Evolutionary conservation across 1,140 invertebrate species (phyloP).

Genomic region (Drosophila neocordata): DNA sequence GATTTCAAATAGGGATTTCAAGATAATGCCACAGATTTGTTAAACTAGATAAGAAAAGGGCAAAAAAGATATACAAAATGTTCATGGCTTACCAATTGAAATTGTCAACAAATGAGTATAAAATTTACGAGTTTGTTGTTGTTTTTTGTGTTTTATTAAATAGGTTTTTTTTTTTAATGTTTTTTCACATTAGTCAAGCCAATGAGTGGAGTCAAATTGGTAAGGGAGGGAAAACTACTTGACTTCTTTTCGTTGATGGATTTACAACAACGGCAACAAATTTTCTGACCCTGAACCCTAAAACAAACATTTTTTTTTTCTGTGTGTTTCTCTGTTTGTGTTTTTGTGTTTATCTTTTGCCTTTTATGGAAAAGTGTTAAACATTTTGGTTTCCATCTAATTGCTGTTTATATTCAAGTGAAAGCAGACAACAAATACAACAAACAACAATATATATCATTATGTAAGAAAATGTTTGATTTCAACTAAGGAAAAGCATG

Average conservation of each 20-base stretch:
- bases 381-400: conserved; percentile 54
- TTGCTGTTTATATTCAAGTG: conserved; percentile 72
- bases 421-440: conserved; percentile 46
- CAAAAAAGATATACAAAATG: conserved; percentile 1
- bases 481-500: conserved; percentile 46
- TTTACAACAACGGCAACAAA: conserved; percentile 63
- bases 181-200: conserved; percentile 65
- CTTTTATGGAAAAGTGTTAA: conserved; percentile 60
- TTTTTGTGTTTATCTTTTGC: conserved; percentile 53
- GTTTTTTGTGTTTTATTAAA: neutral
- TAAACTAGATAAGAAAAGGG: neutral
- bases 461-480: conserved; percentile 60
- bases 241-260: conserved; percentile 56
- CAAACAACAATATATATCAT: conserved; percentile 23
- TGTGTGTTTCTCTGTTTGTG: conserved; percentile 49
- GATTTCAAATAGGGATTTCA: neutral
- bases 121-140: conserved; percentile 36
- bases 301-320: neutral
- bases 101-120: conserved; percentile 43
- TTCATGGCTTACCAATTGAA: conserved; percentile 25
- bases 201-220: neutral
- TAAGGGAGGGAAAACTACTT: conserved; percentile 24
- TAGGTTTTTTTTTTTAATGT: conserved; percentile 20
- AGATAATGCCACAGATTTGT: neutral
- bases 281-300: conserved; percentile 64